Evolutionary conservation across 2,888 invertebrate species (phyloP), one percentile per base, ranked within the genome.

Genomic region (Lasioglossum pauxillum): DNA sequence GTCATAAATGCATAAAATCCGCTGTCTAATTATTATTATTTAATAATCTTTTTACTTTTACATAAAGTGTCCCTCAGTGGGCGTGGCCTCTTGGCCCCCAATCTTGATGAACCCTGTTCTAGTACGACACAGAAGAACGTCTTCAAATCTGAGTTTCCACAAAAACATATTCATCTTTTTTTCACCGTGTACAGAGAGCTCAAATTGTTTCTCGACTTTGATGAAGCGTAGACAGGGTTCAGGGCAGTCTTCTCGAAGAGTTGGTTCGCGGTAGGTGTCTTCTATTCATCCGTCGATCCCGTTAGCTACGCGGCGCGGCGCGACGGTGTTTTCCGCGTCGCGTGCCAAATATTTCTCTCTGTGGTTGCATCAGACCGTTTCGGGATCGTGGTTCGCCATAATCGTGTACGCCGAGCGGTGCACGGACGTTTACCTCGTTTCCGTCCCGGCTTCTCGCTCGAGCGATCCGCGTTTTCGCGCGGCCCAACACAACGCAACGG

Each of bases 321-420:
- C 23, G 23, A 76, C 53, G 49, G 75, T 57, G 64, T 44, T 84
- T 79, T 86, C 64, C 71, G 71, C 41, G 69, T 64, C 77, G 76
- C 69, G 71, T 86, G 84, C 87, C 87, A 87, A 87, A 87, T 87
- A 84, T 77, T 83, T 81, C 83, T 60, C 35, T 46, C 5, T 10
- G 8, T 2, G 60, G 35, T 87, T 83, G 83, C 87, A 81, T 81
- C 86, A 86, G 57, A 23, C 16, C 19, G 27, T 75, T 78, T 72
- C 41, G 0, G 67, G 12, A 67, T 44, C 46, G 73, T 75, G 75
- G 69, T 57, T 78, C 60, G 74, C 75, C 80, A 78, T 79, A 71
- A 78, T 67, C 82, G 60, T 64, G 44, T 46, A 72, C 80, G 72
- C 35, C 74, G 67, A 44, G 35, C 77, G 19, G 44, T 46, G 75